Percentiles rank a stretch among this genome's conserved stretches.
Conservation (phyloP, 2,113 vertebrate genomes). For the Caretta caretta region DNA sequence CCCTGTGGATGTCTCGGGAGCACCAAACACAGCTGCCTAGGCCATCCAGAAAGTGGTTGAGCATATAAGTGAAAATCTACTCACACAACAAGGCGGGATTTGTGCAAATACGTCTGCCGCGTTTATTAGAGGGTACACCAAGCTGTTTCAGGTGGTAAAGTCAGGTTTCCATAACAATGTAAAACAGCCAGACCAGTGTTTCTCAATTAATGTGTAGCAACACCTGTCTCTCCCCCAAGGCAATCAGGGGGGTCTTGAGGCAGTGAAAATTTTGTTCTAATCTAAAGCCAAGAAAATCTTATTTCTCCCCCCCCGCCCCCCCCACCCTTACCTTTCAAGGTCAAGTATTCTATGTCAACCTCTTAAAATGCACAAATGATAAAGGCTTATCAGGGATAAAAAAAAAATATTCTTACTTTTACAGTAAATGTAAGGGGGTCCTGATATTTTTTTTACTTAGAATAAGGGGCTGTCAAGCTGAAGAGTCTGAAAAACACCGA, state of each 20-base stretch:
- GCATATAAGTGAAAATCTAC: neutral
- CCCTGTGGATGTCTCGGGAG: neutral
- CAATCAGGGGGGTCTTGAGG: neutral
- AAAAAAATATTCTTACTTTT: neutral
- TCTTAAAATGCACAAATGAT: rapidly evolving
- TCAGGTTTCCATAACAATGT: neutral
- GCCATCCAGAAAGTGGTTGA: neutral
- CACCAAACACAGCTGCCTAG: neutral
- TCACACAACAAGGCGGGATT: neutral
- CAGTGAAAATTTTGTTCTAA: neutral
- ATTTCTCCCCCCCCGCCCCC: neutral
- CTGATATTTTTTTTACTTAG: neutral
- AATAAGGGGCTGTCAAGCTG: neutral
- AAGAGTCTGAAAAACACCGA: neutral
- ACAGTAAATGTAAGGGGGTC: neutral
- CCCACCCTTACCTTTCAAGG: neutral
- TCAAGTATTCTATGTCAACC: rapidly evolving
- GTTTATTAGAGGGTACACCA: neutral
- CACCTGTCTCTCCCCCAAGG: rapidly evolving
- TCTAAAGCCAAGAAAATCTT: neutral
- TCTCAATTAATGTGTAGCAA: neutral
- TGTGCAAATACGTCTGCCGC: neutral
- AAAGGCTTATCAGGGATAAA: neutral
- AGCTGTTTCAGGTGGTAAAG: neutral
- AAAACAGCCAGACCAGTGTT: neutral